Evolutionary conservation across 2,888 invertebrate species (phyloP), one percentile per base, ranked within the genome.

Genomic region (Protodeltote pygarga): DNA sequence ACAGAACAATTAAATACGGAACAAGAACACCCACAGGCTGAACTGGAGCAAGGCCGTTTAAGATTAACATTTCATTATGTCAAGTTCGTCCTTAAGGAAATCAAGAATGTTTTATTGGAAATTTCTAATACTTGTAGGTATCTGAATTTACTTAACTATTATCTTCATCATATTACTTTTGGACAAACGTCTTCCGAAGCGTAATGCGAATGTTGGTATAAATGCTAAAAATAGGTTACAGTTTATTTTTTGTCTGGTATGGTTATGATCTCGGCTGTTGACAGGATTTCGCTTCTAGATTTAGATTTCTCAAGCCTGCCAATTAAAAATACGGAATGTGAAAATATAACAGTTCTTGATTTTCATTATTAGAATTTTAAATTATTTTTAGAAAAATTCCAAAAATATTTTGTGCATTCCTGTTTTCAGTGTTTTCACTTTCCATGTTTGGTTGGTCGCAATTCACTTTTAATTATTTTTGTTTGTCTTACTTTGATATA

Each of bases 31-130:
- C 81, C 72, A 83, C 81, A 67, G 60, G 69, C 70, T 75, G 70
- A 83, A 81, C 75, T 82, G 70, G 86, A 76, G 78, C 85, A 83
- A 86, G 87, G 87, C 73, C 83, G 76, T 58, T 64, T 59, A 58
- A 34, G 65, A 82, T 85, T 80, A 79, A 66, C 80, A 85, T 81
- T 75, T 73, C 73, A 77, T 79, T 81, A 71, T 33, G 35, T 44
- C 53, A 57, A 63, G 24, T 39, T 42, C 59, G 69, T 69, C 66
- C 59, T 65, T 59, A 54, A 50, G 37, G 52, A 48, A 45, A 60
- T 37, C 21, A 33, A 49, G 32, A 54, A 58, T 34, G 31, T 39
- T 42, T n/a, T 16, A 13, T 31, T 5, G 2, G 23, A 24, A 38
- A 27, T 35, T 31, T 32, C 21, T 33, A 33, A 17, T 24, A 4